phyloP scores from a whole-genome alignment of 2,888 invertebrate species.

The Stegophylla sp. region DNA sequence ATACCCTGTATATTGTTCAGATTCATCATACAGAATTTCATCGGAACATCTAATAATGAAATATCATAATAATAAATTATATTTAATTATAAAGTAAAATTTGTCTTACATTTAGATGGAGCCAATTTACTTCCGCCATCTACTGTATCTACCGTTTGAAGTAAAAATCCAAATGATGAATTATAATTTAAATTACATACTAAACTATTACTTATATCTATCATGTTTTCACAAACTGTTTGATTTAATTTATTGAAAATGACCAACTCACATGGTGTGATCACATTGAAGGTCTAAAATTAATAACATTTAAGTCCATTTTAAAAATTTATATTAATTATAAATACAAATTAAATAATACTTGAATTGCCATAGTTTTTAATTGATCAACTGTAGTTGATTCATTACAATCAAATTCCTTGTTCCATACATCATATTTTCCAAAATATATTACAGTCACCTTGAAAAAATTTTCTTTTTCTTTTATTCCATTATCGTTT shows the following conservation, averaged over 20 bases:
- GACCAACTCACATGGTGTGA: conserved; percentile 30
- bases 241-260: conserved; percentile 47
- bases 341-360: conserved; percentile 60
- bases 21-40: conserved; percentile 73
- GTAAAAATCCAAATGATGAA: conserved; percentile 18
- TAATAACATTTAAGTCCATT: neutral
- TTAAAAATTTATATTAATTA: neutral
- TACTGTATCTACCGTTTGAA: conserved; percentile 29
- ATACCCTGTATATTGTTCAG: conserved; percentile 68
- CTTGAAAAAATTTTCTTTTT: conserved; percentile 71
- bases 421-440: conserved; percentile 68
- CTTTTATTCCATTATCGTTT: conserved; percentile 69
- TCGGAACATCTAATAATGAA: conserved; percentile 66
- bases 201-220: conserved; percentile 21
- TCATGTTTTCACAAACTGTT: conserved; percentile 29
- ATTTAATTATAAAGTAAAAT: neutral
- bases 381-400: conserved; percentile 71
- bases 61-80: neutral
- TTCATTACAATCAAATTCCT: conserved; percentile 70
- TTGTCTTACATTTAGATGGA: conserved; percentile 38
- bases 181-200: conserved; percentile 32
- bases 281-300: conserved; percentile 31
- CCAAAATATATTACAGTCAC: conserved; percentile 73
- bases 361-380: conserved; percentile 70
- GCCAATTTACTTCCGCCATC: neutral